A percentile compares a stretch with the other conserved stretches of the same genome.
phyloP scores from a whole-genome alignment of 2,888 invertebrate species.

The Yponomeuta cagnagella region DNA sequence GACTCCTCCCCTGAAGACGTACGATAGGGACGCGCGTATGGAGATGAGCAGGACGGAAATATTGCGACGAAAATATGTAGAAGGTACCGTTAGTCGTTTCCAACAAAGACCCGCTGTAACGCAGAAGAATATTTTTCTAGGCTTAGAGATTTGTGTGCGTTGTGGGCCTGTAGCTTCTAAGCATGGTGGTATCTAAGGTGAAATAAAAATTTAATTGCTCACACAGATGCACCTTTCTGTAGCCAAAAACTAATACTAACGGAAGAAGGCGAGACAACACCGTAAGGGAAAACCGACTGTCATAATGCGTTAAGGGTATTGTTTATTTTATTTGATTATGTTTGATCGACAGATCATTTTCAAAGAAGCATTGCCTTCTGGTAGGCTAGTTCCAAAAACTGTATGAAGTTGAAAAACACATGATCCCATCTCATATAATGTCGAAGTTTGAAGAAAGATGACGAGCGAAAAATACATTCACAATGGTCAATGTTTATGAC shows the following conservation, averaged over 20 bases:
- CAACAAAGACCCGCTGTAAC: not conserved
- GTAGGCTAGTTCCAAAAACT: slow-evolving; percentile 20
- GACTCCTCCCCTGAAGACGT: slow-evolving; percentile 74
- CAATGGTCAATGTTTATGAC: slow-evolving; percentile 36
- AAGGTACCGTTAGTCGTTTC: not conserved
- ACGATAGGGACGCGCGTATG: slow-evolving; percentile 52
- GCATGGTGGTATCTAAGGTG: slow-evolving; percentile 48
- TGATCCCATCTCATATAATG: slow-evolving; percentile 11
- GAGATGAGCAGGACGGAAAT: slow-evolving; percentile 39
- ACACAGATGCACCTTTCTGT: slow-evolving; percentile 48
- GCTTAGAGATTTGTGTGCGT: not conserved
- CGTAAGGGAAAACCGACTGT: slow-evolving; percentile 23
- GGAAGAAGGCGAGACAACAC: slow-evolving; percentile 45
- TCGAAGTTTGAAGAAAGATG: slow-evolving; percentile 34
- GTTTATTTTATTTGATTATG: not conserved
- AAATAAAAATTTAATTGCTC: slow-evolving; percentile 75
- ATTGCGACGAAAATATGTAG: slow-evolving; percentile 33
- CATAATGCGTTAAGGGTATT: not conserved
- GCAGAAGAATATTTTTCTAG: not conserved
- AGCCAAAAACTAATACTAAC: slow-evolving; percentile 47
- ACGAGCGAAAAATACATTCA: slow-evolving; percentile 38
- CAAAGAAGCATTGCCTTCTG: no score
- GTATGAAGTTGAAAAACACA: slow-evolving; percentile 49
- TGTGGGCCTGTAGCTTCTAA: not conserved
- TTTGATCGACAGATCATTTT: not conserved